phyloP scores from a whole-genome alignment of 2,888 invertebrate species.

The Sialis fuliginosa region DNA sequence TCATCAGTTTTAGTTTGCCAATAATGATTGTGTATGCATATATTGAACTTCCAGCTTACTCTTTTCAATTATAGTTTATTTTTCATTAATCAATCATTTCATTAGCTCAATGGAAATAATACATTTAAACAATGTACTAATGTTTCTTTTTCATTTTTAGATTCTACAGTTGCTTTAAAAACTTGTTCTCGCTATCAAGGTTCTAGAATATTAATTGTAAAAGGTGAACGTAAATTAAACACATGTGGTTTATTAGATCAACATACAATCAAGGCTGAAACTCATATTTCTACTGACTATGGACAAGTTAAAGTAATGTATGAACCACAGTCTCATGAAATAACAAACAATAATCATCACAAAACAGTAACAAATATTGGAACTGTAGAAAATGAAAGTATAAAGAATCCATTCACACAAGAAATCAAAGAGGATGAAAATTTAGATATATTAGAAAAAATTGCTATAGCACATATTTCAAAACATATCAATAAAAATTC shows the following conservation, averaged over 20 bases:
- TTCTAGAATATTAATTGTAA: conserved; percentile 62
- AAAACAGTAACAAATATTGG: too few species aligned
- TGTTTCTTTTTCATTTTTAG: too few species aligned
- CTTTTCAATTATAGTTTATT: too few species aligned
- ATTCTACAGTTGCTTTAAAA: conserved; percentile 53
- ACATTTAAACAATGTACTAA: too few species aligned
- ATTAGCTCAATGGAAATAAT: too few species aligned
- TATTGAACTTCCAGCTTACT: too few species aligned
- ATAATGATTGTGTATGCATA: too few species aligned
- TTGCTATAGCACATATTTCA: conserved; percentile 4
- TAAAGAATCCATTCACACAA: not conserved
- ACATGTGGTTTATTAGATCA: conserved; percentile 63
- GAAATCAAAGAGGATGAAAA: conserved; percentile 6
- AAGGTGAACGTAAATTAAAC: conserved; percentile 57
- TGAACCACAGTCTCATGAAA: conserved; percentile 34
- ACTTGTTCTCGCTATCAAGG: conserved; percentile 67
- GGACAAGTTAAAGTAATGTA: conserved; percentile 32
- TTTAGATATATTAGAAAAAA: not conserved
- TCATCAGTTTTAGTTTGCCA: too few species aligned
- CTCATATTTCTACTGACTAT: conserved; percentile 38
- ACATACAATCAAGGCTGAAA: conserved; percentile 41
- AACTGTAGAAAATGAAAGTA: conserved; percentile 11
- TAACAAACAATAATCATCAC: too few species aligned
- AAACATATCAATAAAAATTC: conserved; percentile 9
- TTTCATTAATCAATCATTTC: too few species aligned